Conservation (phyloP, 1,140 invertebrate genomes). For the Drosophila baimaii region DNA sequence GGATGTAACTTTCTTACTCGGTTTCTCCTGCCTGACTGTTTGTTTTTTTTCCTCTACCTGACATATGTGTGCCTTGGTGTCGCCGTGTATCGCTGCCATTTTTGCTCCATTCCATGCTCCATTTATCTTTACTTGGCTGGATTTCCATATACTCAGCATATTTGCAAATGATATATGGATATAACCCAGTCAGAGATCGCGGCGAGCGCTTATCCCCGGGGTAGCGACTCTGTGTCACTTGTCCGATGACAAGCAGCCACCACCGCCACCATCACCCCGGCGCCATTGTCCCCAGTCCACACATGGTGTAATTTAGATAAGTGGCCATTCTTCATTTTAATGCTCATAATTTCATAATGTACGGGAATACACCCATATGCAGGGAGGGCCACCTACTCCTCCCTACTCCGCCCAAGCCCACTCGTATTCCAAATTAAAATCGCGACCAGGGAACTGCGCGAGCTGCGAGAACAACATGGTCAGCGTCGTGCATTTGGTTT, state of each 20-base stretch:
- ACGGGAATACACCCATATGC: slow-evolving; percentile 67
- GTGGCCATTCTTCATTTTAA: slow-evolving; percentile 84
- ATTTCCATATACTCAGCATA: slow-evolving; percentile 82
- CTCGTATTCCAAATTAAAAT: slow-evolving; percentile 62
- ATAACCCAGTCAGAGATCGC: slow-evolving; percentile 68
- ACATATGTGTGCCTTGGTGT: slow-evolving; percentile 42
- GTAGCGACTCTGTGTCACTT: slow-evolving; percentile 58
- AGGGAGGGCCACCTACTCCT: slow-evolving; percentile 19
- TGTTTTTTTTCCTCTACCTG: slow-evolving; percentile 10
- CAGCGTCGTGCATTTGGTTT: slow-evolving; percentile 62
- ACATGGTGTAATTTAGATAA: slow-evolving; percentile 84
- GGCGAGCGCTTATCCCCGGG: slow-evolving; percentile 23
- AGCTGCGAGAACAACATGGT: slow-evolving; percentile 71
- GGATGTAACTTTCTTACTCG: slow-evolving; percentile 53
- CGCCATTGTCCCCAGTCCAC: slow-evolving; percentile 32
- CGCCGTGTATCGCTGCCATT: slow-evolving; percentile 60
- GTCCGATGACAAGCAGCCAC: slow-evolving; percentile 62
- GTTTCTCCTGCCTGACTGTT: slow-evolving; percentile 8
- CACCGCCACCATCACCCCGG: slow-evolving; percentile 14
- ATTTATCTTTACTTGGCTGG: slow-evolving; percentile 67
- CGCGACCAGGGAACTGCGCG: no score
- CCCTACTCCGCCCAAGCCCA: not conserved
- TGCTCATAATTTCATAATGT: slow-evolving; percentile 84
- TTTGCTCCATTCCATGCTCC: slow-evolving; percentile 70
- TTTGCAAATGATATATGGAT: slow-evolving; percentile 71